These are phyloP conservation scores for Terrapene triunguis DNA, from an alignment of 2,113 vertebrate species.

Conservation along the genomic window DNA sequence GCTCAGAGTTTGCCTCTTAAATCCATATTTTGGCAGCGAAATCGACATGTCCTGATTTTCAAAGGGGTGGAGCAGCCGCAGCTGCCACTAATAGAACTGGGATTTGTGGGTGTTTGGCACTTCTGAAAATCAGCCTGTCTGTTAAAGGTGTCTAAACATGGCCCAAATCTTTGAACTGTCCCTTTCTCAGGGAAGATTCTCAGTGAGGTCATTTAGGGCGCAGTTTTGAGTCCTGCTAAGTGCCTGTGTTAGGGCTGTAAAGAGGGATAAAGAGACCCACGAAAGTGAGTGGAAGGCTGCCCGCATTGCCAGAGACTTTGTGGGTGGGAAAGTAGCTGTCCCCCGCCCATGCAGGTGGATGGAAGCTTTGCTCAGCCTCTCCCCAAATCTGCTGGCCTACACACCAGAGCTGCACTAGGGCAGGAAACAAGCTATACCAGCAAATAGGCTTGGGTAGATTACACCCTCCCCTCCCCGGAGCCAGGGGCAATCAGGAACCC, in stretches of 20 bases:
- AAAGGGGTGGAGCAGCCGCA: neutral
- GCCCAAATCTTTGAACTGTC: neutral
- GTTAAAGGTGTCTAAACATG: neutral
- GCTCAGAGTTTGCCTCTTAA: neutral
- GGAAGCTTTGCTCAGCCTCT: neutral
- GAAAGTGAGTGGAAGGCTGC: neutral
- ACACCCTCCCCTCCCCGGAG: neutral
- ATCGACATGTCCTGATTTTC: neutral
- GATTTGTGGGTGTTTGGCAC: neutral
- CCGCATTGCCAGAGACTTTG: neutral
- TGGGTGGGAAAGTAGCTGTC: neutral
- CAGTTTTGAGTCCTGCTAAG: neutral
- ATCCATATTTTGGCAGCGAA: neutral
- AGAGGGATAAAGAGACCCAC: neutral
- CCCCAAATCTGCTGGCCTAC: neutral
- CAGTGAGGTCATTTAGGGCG: neutral
- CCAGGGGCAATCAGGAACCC: neutral
- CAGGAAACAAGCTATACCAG: neutral
- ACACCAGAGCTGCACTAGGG: neutral
- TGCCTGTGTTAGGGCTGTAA: neutral
- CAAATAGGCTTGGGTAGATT: neutral
- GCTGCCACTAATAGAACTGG: neutral
- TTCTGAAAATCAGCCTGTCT: neutral
- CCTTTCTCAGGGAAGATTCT: neutral
- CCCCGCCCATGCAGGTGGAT: neutral